Evolutionary conservation across 1,140 invertebrate genomes (phyloP).

Genomic region (Drosophila simulans): DNA sequence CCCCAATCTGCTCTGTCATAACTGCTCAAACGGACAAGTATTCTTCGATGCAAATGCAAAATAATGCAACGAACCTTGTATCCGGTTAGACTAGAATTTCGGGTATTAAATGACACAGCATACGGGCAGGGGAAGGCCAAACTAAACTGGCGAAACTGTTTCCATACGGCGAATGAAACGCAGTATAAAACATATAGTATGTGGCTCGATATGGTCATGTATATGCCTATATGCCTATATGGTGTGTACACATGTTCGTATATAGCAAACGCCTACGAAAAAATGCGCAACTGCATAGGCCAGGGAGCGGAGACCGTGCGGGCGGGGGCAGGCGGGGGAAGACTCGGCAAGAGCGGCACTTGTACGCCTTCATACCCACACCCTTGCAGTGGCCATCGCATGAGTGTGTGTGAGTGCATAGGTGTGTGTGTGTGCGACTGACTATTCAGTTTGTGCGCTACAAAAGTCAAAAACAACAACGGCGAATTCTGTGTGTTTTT

Average conservation of each 20-base stretch:
- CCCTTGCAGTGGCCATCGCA: constrained; percentile 1
- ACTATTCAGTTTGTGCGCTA: constrained; percentile 73
- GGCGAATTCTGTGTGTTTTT: constrained; percentile 43
- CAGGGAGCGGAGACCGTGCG: not conserved
- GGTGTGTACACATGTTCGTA: constrained; percentile 10
- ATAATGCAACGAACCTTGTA: constrained; percentile 83
- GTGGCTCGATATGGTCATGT: not conserved
- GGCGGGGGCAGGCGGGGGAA: constrained; percentile 5
- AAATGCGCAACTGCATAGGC: constrained; percentile 74
- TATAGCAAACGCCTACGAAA: constrained; percentile 70
- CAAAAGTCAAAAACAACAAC: constrained; percentile 48
- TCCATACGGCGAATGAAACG: constrained; percentile 24
- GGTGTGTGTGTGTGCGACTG: constrained; percentile 34
- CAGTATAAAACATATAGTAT: constrained; percentile 20
- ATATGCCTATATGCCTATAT: constrained; percentile 2
- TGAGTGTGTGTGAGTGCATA: constrained; percentile 24
- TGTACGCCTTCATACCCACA: constrained; percentile 46
- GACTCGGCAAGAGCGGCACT: constrained; percentile 63
- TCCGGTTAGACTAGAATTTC: constrained; percentile 84
- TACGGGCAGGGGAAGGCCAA: constrained; percentile 42
- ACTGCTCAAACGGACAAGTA: constrained; percentile 16
- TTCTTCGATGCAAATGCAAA: constrained; percentile 65
- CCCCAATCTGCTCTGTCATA: not conserved
- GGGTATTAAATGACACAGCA: constrained; percentile 78
- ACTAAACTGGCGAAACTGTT: constrained; percentile 62